Evolutionary conservation across 2,797 vertebrate genomes (phyloP), one percentile per base, ranked within the genome.

Genomic region (Lacerta agilis): DNA sequence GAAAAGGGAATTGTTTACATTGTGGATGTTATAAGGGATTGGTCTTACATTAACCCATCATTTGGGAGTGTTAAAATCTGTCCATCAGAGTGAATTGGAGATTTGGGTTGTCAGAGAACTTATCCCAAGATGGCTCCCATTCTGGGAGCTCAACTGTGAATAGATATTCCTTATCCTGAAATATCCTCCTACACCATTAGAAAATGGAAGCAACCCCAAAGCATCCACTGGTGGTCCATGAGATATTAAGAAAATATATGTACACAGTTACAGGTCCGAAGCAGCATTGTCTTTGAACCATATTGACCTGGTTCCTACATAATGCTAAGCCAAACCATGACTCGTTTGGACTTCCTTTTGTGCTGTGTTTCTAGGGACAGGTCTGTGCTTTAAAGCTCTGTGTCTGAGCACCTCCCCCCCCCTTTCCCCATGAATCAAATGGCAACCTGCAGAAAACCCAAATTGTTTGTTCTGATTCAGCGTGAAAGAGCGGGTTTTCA

Each of bases 1-100:
- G 86, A 89, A 95, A 95, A 96, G 96, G 96, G 96, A 97, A 97
- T 95, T 97, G 97, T 97, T 97, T 97, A 97, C 20, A 93, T 94
- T 93, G 87, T 0, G 73, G 95, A 93, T 94, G 90, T 96, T 95
- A 91, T 79, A 92, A 93, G 89, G 95, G 95, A 95, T 95, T 95
- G 94, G 95, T 94, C 91, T 91, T 92, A 93, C 93, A 95, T 96
- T 97, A 96, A 89, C 91, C 88, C 94, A 96, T 95, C 92, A 90
- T 95, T 95, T 94, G 92, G 92, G 93, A 95, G 93, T 92, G 94
- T 94, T 64, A 94, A 94, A 94, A 95, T 91, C 93, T 94, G 87
- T 94, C 94, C 92, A 88, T 94, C 87, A 23, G 25, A 90, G 43
- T 89, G 91, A 93, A 15, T 93, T 89, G 89, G 91, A 84, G 89